phyloP scores from a whole-genome alignment of 2,888 invertebrate species.

The Perithous albicinctus region DNA sequence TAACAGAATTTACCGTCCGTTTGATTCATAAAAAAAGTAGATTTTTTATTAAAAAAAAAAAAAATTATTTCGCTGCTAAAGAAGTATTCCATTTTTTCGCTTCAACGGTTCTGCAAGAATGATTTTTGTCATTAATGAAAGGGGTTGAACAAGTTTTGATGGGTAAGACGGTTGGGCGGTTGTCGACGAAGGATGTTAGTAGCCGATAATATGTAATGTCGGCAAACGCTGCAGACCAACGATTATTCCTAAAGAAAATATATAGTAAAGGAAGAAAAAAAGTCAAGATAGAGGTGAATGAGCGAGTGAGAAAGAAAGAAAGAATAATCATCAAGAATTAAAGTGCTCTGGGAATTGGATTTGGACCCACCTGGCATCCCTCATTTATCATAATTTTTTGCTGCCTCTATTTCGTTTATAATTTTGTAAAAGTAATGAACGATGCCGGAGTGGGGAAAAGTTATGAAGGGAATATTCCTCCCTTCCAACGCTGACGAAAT shows the following conservation, averaged over 20 bases:
- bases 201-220: conserved; percentile 9
- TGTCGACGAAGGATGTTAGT: not conserved
- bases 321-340: conserved; percentile 56
- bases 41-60: not conserved
- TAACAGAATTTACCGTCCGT: not conserved
- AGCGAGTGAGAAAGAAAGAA: conserved; percentile 60
- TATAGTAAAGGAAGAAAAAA: conserved; percentile 56
- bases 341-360: conserved; percentile 70
- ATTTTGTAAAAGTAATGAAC: conserved; percentile 17
- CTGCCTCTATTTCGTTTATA: not conserved
- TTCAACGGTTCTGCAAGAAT: conserved; percentile 29
- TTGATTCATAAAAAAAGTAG: not conserved
- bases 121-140: conserved; percentile 8
- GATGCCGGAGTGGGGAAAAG: conserved; percentile 13
- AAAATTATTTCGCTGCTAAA: not conserved
- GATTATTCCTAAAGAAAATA: conserved; percentile 32
- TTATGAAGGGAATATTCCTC: conserved; percentile 32
- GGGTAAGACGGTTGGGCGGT: not conserved
- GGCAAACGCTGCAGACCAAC: conserved; percentile 12
- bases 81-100: conserved; percentile 11
- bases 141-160: conserved; percentile 12
- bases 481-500: conserved; percentile 37
- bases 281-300: conserved; percentile 55
- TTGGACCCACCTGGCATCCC: conserved; percentile 75
- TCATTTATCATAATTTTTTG: conserved; percentile 34